Base-by-base conservation (phyloP, 2,113 vertebrate genomes). In the Scomber japonicus region DNA sequence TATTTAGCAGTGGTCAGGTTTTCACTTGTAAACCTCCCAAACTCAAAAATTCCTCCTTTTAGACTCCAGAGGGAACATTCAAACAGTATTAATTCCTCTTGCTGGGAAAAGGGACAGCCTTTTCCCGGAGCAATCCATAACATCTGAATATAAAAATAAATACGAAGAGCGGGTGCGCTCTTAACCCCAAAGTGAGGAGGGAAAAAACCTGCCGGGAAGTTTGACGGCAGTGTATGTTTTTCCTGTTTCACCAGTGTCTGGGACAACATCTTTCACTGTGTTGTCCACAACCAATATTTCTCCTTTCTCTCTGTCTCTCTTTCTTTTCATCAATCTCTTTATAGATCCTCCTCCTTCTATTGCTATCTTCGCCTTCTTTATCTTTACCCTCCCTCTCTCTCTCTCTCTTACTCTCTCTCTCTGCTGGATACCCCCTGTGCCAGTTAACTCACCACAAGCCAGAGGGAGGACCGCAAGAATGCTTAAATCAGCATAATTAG, bases 121-220 rank as follows among this genome's bases (percentile, higher is more conserved):
- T 91, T 94, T 94, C 91, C 92, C 91, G 89, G 89, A 93, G 87
- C 90, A 88, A 93, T 94, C 91, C 92, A 91, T 94, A 93, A 93
- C 88, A 93, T 93, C 88, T 91, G 92, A 94, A 94, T 89, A 92
- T 91, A 91, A 94, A 94, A 94, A 94, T 93, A 94, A 94, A 94
- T 93, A 94, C 56, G 67, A 75, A 86, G 86, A 76, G 75, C 71
- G 60, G 77, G 55, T 27, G 64, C 63, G 55, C 81, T 80, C 84
- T 78, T 82, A 80, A 82, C 86, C 87, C 87, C 71, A 85, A 90
- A 84, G 65, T 60, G 49, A 80, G 81, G 70, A 80, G 72, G 73
- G 60, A 76, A 87, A 87, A 86, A 87, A 84, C 70, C 88, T 86
- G 79, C 71, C 17, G 24, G 82, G 83, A 82, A 79, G 82, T 90